Conservation (phyloP, 2,888 invertebrate genomes). For the Phengaris arion region DNA sequence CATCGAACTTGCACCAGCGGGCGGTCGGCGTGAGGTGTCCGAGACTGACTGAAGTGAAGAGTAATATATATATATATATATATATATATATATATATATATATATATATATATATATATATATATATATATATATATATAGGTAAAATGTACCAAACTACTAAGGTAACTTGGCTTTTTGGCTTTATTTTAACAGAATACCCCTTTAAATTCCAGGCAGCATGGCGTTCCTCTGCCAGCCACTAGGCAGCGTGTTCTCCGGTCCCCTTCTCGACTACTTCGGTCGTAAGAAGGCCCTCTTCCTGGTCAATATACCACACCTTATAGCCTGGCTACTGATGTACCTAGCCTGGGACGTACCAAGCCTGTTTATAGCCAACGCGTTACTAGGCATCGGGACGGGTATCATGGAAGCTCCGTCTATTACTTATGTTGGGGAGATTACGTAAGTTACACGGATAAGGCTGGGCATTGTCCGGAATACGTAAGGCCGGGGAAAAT, state of each 20-base stretch:
- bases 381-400: conserved; percentile 77
- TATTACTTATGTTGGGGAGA: conserved; percentile 81
- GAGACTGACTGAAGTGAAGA: too few species aligned
- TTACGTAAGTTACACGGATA: conserved; percentile 55
- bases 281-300: conserved; percentile 78
- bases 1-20: too few species aligned
- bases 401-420: conserved; percentile 81
- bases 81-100: too few species aligned
- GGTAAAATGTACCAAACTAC: too few species aligned
- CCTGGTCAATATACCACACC: conserved; percentile 78
- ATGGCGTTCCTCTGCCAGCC: conserved; percentile 79
- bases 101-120: too few species aligned
- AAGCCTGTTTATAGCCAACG: conserved; percentile 71
- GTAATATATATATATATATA: too few species aligned
- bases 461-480: too few species aligned
- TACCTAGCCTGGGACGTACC: conserved; percentile 72
- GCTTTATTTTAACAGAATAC: not conserved
- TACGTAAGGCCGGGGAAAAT: too few species aligned
- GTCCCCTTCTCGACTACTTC: conserved; percentile 74
- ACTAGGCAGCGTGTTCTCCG: conserved; percentile 78
- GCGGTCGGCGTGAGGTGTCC: too few species aligned
- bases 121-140: too few species aligned
- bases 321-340: conserved; percentile 79
- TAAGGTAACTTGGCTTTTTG: not conserved
- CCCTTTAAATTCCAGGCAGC: conserved; percentile 63